phyloP scores from a whole-genome alignment of 2,113 vertebrate genomes.

The Otocyon megalotis region DNA sequence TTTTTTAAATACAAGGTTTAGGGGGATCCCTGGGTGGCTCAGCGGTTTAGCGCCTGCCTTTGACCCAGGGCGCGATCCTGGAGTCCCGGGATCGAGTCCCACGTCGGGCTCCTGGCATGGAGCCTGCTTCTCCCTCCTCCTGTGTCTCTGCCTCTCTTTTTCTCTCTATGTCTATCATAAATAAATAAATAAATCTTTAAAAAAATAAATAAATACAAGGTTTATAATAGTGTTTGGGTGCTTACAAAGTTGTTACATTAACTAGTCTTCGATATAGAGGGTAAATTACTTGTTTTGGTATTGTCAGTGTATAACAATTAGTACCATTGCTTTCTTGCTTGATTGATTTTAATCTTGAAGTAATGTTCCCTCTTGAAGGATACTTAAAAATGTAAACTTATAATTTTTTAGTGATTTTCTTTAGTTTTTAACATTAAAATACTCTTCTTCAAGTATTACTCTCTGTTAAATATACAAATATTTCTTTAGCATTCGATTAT shows the following conservation, averaged over 20 bases:
- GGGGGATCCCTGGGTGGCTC: too few relatives aligned
- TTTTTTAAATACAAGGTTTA: not conserved
- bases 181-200: too few relatives aligned
- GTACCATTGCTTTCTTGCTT: not conserved
- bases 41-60: too few relatives aligned
- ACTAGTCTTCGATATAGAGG: not conserved
- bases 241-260: not conserved
- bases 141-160: too few relatives aligned
- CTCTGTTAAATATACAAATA: not conserved
- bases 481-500: not conserved
- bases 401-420: not conserved
- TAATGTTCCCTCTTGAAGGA: not conserved
- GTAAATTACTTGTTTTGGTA: not conserved
- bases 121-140: too few relatives aligned
- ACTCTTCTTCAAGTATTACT: not conserved
- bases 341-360: not conserved
- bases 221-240: not conserved
- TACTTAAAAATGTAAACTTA: not conserved
- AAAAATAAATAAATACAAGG: not conserved
- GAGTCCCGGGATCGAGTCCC: too few relatives aligned
- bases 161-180: too few relatives aligned
- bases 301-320: not conserved
- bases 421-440: slow-evolving; percentile 40
- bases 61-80: too few relatives aligned
- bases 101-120: too few relatives aligned